Percentiles rank a stretch among this genome's conserved stretches.
These are phyloP conservation scores for Podarcis cretensis DNA, from an alignment of 2,113 vertebrate genomes.

Conservation along the genomic window DNA sequence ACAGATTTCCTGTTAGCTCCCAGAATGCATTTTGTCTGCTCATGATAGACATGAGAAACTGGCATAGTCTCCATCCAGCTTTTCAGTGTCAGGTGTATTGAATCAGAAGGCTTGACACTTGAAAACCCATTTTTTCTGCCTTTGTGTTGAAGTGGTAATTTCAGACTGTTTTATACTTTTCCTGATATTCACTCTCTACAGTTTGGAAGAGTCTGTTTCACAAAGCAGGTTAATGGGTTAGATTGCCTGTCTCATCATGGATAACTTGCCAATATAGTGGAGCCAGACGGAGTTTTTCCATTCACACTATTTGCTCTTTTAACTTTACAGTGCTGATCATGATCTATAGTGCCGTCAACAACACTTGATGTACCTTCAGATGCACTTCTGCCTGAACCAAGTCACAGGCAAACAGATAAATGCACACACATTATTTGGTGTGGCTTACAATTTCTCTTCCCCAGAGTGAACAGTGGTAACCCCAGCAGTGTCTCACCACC, in stretches of 20 bases:
- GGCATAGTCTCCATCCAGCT: neutral
- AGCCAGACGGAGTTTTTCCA: neutral
- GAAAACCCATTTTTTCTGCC: neutral
- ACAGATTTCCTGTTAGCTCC: neutral
- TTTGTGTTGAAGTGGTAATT: neutral
- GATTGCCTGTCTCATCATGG: neutral
- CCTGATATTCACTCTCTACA: accelerated
- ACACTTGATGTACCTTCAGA: neutral
- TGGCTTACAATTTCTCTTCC: neutral
- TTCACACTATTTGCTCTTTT: accelerated
- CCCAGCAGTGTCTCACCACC: no score
- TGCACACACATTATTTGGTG: no score
- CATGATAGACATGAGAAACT: neutral
- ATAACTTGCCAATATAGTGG: neutral
- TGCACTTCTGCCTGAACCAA: neutral
- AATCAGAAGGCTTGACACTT: neutral
- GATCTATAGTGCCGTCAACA: neutral
- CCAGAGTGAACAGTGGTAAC: neutral
- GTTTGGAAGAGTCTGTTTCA: accelerated
- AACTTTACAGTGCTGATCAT: neutral
- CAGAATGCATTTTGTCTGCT: neutral
- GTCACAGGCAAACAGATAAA: neutral
- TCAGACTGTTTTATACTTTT: neutral
- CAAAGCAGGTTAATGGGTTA: neutral
- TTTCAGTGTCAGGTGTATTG: neutral